Evolutionary conservation across 2,797 vertebrate genomes (phyloP).

Genomic region (Nyctibius grandis): DNA sequence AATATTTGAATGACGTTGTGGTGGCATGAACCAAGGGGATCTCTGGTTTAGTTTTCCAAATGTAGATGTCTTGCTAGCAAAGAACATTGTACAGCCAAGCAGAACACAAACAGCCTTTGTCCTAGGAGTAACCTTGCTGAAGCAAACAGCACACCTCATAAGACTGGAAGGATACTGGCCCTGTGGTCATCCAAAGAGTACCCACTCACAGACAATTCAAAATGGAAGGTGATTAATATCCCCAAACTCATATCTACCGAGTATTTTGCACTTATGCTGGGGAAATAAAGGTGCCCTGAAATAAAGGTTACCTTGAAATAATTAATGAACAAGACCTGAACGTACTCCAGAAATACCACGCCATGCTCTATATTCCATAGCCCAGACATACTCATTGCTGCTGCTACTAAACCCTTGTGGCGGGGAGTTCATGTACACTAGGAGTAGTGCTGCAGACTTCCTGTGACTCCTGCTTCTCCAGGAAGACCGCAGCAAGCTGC

Average conservation of each 20-base stretch:
- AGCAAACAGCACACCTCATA: neutral
- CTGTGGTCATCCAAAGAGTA: neutral
- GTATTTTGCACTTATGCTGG: neutral
- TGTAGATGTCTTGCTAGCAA: neutral
- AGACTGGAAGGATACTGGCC: neutral
- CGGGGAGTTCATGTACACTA: neutral
- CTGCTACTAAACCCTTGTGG: neutral
- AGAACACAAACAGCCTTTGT: neutral
- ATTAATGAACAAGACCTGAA: neutral
- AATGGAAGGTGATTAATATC: neutral
- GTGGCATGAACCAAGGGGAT: neutral
- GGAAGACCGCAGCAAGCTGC: neutral
- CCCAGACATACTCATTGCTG: neutral
- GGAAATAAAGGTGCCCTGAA: neutral
- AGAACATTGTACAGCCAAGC: neutral
- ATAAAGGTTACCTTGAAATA: neutral
- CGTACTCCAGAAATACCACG: rapidly evolving
- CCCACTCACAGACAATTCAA: neutral
- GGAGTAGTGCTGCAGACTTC: neutral
- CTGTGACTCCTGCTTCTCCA: neutral
- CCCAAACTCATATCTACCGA: neutral
- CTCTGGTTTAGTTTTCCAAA: neutral
- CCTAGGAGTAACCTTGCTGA: neutral
- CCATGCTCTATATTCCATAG: neutral
- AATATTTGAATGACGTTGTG: neutral